A percentile compares a stretch with the other conserved stretches of the same genome.
Conservation (phyloP, 2,797 vertebrate genomes). For the Myotis daubentonii region DNA sequence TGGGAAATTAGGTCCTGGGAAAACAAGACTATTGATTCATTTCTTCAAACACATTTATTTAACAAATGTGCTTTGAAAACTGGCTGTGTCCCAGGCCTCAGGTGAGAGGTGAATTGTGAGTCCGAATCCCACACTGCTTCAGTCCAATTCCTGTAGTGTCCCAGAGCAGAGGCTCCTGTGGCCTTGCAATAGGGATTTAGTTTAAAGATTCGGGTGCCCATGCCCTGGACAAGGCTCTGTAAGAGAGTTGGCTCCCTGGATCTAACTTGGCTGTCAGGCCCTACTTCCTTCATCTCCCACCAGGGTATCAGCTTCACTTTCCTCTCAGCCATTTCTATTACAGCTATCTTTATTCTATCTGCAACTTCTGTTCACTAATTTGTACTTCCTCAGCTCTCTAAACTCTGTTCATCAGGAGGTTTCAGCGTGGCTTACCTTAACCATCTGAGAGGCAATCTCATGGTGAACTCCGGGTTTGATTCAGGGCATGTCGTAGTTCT, state of each 20-base stretch:
- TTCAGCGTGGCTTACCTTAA: background rate
- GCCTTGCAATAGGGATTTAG: background rate
- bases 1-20: constrained; percentile 20
- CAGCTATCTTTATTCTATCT: background rate
- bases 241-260: background rate
- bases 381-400: background rate
- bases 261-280: background rate
- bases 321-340: background rate
- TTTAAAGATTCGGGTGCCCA: background rate
- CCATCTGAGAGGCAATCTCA: background rate
- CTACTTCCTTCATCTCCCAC: background rate
- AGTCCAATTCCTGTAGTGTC: too few species aligned
- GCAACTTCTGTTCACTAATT: background rate
- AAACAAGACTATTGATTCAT: background rate
- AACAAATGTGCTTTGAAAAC: background rate
- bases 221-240: background rate
- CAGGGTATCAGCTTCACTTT: background rate
- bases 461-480: background rate
- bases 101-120: background rate
- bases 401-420: background rate
- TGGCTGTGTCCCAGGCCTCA: background rate
- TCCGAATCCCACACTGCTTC: background rate
- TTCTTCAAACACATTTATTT: background rate
- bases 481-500: background rate
- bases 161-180: background rate